Conservation (phyloP, 2,113 vertebrate genomes). For the Phalacrocorax brasilianus region DNA sequence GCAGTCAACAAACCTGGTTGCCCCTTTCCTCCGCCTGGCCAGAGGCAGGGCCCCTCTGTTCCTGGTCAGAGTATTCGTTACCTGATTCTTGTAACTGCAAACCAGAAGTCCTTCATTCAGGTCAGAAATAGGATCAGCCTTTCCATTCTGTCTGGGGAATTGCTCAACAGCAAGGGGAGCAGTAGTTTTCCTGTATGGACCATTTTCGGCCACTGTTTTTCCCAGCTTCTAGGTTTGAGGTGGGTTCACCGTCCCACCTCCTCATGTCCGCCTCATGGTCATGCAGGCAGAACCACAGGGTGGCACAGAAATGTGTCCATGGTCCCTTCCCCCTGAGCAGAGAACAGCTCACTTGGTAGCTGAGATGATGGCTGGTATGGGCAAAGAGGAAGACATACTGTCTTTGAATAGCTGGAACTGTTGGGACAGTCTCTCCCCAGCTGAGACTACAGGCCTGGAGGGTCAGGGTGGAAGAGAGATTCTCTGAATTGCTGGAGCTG, state of each 20-base stretch:
- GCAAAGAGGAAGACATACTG: neutral
- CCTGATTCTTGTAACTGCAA: neutral
- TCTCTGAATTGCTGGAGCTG: neutral
- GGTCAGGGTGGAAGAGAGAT: neutral
- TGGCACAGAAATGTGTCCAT: neutral
- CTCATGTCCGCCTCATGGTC: rapidly evolving
- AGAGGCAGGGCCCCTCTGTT: neutral
- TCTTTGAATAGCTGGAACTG: neutral
- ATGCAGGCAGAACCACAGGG: neutral
- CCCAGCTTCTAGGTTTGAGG: neutral
- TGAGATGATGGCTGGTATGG: neutral
- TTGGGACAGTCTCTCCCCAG: neutral
- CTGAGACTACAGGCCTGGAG: neutral
- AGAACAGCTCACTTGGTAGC: neutral
- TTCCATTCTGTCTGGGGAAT: neutral
- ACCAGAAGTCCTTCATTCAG: neutral
- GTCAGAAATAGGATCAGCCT: neutral
- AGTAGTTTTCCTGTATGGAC: neutral
- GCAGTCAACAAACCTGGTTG: neutral
- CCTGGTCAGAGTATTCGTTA: neutral
- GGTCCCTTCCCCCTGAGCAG: neutral
- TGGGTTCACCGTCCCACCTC: neutral
- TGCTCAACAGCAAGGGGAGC: neutral
- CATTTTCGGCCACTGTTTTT: neutral
- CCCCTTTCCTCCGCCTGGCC: neutral